Base-by-base conservation (phyloP, 2,888 invertebrate genomes). In the Drosophila buzzatii region DNA sequence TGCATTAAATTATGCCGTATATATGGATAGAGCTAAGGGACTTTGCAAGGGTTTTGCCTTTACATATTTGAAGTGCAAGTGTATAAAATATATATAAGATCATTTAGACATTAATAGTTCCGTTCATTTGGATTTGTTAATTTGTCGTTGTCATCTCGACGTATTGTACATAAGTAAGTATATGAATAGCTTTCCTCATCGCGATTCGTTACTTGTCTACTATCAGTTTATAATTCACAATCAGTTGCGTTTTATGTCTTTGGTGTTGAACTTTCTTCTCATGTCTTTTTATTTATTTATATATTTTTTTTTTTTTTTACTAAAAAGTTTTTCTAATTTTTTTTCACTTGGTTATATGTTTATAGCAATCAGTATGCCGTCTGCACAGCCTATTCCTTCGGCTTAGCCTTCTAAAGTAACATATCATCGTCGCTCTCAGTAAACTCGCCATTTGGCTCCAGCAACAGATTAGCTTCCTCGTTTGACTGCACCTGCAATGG, bases 361-460 rank as follows among this genome's bases (percentile, higher is more conserved):
- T 58, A 62, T 71, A 72, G 70, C 66, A 73, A 71, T 73, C 70
- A 69, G 70, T 79, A 52, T 71, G 45, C 33, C 47, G 55, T 45
- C 23, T 16, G 49, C 70, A 70, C 61, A 61, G 61, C 57, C 59
- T 51, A 37, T 10, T 16, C 20, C 10, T 23, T 16, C 14, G 41
- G 49, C 33, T 35, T 49, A 41, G 33, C 55, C 53, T 59, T 77
- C 80, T 92, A 92, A 57, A 92, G 90, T 64, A 92, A 76, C 91
- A 92, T 92, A 57, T 92, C 92, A 68, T 92, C 92, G 67, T 92
- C 92, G 45, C 91, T 92, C 20, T 92, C 93, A 8, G 90, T 91
- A 41, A 92, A 91, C 64, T 91, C 91, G 3, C 92, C 93, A 76
- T 91, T 91, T 20, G 92, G 91, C 67, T 92, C 92, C 27, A 93